Percentiles rank a stretch among this genome's conserved stretches.
Evolutionary conservation across 2,888 invertebrate genomes (phyloP).

Genomic region (Tipula confusa): DNA sequence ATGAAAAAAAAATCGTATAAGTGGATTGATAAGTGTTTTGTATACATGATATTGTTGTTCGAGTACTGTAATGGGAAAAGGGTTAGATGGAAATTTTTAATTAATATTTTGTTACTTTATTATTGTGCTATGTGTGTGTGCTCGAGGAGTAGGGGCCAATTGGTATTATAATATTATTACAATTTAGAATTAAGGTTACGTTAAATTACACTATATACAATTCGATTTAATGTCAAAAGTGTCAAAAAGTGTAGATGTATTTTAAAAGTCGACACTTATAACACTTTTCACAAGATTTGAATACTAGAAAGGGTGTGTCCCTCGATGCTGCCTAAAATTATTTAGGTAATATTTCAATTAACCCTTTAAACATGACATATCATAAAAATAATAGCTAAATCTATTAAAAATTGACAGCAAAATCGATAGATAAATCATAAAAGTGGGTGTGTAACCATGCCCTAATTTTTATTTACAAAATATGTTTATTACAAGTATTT

Average conservation of each 20-base stretch:
- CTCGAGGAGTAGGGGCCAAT: background rate
- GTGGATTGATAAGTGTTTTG: constrained; percentile 16
- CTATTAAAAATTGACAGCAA: background rate
- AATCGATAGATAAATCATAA: background rate
- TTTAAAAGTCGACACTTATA: background rate
- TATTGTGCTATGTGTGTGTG: background rate
- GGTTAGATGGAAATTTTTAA: background rate
- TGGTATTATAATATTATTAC: background rate
- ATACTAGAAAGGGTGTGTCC: background rate
- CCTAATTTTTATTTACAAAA: background rate
- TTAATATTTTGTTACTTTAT: background rate
- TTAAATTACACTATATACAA: background rate
- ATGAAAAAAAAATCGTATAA: background rate
- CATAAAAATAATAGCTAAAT: background rate
- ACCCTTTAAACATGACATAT: background rate
- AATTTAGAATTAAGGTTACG: background rate
- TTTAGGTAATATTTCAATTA: background rate
- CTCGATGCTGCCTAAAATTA: background rate
- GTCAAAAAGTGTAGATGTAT: background rate
- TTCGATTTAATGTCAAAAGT: background rate
- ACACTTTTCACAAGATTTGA: background rate
- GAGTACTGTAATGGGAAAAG: background rate
- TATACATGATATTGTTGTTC: background rate
- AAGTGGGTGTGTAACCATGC: background rate
- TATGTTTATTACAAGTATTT: background rate